Evolutionary conservation across 1,140 invertebrate species (phyloP), one percentile per base, ranked within the genome.

Genomic region (Pararge aegeria): DNA sequence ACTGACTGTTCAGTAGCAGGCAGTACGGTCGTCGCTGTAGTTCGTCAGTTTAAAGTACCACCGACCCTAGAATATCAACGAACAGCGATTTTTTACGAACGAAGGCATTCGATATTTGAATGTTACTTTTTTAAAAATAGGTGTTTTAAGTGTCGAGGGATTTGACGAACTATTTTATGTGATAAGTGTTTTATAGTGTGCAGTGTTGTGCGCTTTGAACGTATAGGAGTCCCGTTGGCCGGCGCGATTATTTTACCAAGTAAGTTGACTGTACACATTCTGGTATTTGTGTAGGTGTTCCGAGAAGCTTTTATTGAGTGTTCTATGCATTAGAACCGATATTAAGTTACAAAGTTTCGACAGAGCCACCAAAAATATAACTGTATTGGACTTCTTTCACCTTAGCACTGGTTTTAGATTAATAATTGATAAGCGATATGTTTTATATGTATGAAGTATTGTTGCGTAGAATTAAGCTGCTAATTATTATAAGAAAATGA

Each of bases 1-100:
- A 84, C 71, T 87, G 85, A 88, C 85, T 78, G 79, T 64, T 86
- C 78, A 84, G 79, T 82, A 60, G 50, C 66, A 62, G 57, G 50
- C 66, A 62, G 65, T 55, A 50, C 61, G 56, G 65, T 60, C 55
- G 63, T 55, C 63, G 55, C 12, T 61, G 51, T 61, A 55, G 60
- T 61, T 51, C 50, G 62, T 50, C 55, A 56, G 49, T 61, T 34
- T 58, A 56, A 60, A 56, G 9, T 37, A 16, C 44, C 13, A 52
- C 27, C 58, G 55, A 66, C 37, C 53, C 50, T 55, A 61, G 18
- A 55, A 42, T 44, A 55, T 53, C 20, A 67, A 68, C 64, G 63
- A 73, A 71, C 49, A 27, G 24, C 54, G 64, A 63, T 44, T 59
- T 51, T 34, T 27, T 75, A 66, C 79, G 75, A 87, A 83, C 75